phyloP scores from a whole-genome alignment of 2,797 vertebrate genomes.

The Chrosomus eos region DNA sequence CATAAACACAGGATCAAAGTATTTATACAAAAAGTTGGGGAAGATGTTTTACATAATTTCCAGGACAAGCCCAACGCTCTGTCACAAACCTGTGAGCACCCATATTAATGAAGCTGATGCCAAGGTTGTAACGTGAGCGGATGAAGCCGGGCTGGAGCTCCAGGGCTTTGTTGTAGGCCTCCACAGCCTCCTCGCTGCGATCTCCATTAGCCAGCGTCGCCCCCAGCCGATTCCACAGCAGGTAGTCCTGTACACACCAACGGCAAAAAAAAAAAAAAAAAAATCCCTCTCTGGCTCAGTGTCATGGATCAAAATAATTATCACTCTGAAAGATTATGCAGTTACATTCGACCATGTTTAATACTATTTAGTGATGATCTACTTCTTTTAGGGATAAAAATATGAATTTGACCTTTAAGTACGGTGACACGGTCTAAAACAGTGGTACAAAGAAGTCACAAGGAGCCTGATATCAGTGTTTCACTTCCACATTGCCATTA shows the following conservation, averaged over 20 bases:
- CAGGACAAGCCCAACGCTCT: neutral
- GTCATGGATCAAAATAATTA: conserved; percentile 32
- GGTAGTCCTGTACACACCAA: conserved; percentile 85
- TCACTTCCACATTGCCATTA: conserved; percentile 67
- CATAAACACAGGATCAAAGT: conserved; percentile 9
- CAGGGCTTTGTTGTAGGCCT: conserved; percentile 91
- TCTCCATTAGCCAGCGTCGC: conserved; percentile 96
- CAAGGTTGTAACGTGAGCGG: conserved; percentile 95
- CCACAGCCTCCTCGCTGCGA: conserved; percentile 94
- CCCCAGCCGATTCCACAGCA: conserved; percentile 96
- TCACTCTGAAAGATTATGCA: neutral
- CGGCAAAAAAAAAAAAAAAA: neutral
- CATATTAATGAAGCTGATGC: conserved; percentile 98
- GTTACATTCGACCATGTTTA: neutral
- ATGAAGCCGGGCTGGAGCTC: conserved; percentile 98
- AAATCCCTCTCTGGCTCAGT: neutral
- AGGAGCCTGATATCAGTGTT: conserved; percentile 70
- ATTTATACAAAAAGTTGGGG: neutral
- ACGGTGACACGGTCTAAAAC: conserved; percentile 7
- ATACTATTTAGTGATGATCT: conserved; percentile 22
- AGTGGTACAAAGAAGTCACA: conserved; percentile 26
- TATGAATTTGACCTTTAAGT: conserved; percentile 21
- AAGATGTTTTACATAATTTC: conserved; percentile 3
- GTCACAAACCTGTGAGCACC: conserved; percentile 91
- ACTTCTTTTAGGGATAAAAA: conserved; percentile 20